These are phyloP conservation scores for Coccyzus lansbergi DNA, from an alignment of 2,797 vertebrate species.

Conservation along the genomic window DNA sequence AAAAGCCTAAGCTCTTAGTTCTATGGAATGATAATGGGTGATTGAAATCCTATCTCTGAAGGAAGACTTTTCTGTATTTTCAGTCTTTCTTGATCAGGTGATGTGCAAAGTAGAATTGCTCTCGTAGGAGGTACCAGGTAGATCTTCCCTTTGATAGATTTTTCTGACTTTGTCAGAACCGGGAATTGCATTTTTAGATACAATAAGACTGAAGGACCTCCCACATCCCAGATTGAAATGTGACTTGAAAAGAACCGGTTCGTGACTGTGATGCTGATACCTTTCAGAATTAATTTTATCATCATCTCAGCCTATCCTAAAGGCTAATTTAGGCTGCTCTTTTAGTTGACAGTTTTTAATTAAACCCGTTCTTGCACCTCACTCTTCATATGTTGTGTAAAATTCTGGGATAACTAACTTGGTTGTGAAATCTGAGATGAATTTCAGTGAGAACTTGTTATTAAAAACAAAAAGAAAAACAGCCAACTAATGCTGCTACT, in stretches of 20 bases:
- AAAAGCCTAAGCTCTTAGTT: not conserved
- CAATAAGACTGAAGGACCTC: not conserved
- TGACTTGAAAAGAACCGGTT: not conserved
- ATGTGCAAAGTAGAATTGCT: not conserved
- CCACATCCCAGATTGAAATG: not conserved
- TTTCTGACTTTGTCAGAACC: not conserved
- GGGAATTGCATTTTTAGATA: not conserved
- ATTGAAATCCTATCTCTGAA: not conserved
- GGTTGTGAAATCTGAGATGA: not conserved
- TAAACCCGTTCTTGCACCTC: not conserved
- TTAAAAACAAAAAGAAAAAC: not conserved
- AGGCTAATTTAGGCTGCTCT: not conserved
- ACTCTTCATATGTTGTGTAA: not conserved
- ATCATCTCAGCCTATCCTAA: not conserved
- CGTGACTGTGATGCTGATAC: not conserved
- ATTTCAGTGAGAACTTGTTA: not conserved
- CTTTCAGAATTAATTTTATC: not conserved
- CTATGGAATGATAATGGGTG: not conserved
- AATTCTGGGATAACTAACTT: not conserved
- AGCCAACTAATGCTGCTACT: not conserved
- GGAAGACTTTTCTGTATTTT: not conserved
- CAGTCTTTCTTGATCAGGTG: not conserved
- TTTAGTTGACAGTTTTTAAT: not conserved
- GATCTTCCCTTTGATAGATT: not conserved
- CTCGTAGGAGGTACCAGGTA: not conserved